A percentile compares a stretch with the other conserved stretches of the same genome.
phyloP scores from a whole-genome alignment of 2,888 invertebrate species.

The Blomia tropicalis region DNA sequence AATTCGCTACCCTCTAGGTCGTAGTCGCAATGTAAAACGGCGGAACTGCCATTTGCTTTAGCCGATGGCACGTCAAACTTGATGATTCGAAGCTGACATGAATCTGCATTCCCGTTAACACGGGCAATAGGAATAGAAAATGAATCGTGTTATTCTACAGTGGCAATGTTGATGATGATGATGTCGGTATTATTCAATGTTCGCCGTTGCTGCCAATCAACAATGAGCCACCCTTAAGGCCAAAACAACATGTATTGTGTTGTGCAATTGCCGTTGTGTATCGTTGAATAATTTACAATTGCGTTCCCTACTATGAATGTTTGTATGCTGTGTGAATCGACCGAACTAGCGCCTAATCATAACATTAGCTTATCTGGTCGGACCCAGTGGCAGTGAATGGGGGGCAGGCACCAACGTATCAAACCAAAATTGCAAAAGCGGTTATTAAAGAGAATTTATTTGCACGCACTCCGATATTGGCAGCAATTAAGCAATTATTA shows the following conservation, averaged over 20 bases:
- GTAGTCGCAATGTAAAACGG: slow-evolving; percentile 23
- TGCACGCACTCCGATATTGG: slow-evolving; percentile 9
- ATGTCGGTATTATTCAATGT: not conserved
- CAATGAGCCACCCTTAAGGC: not conserved
- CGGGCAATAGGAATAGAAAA: too few relatives aligned
- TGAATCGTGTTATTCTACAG: too few relatives aligned
- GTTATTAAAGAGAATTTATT: slow-evolving; percentile 11
- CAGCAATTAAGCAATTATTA: slow-evolving; percentile 12
- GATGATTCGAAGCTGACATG: slow-evolving; percentile 11
- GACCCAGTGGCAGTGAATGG: too few relatives aligned
- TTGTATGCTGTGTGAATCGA: not conserved
- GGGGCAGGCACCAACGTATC: too few relatives aligned
- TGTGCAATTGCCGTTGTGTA: not conserved
- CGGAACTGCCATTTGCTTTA: slow-evolving; percentile 20
- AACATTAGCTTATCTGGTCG: not conserved
- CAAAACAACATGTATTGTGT: not conserved
- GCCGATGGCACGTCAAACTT: slow-evolving; percentile 24
- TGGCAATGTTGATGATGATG: not conserved
- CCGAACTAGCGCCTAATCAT: not conserved
- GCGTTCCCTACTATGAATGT: too few relatives aligned
- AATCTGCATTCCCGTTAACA: not conserved
- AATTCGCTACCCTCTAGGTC: slow-evolving; percentile 24
- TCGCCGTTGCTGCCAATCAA: too few relatives aligned
- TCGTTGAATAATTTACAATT: not conserved
- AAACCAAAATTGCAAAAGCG: too few relatives aligned